A percentile compares a stretch with the other conserved stretches of the same genome.
phyloP scores from a whole-genome alignment of 2,888 invertebrate species.

The Diplolepis rosae region DNA sequence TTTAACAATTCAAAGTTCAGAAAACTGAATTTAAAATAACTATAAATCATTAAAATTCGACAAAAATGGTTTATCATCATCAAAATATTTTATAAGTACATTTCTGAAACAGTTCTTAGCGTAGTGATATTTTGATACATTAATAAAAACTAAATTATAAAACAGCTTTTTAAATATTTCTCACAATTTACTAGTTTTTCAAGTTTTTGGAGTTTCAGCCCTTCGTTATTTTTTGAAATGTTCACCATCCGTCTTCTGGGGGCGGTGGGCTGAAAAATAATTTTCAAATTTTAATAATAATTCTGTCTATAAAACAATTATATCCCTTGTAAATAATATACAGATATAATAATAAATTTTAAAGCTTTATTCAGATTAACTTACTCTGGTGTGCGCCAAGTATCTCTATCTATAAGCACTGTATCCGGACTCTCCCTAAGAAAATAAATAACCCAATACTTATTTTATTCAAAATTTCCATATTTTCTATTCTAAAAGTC shows the following conservation, averaged over 20 bases:
- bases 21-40: too few relatives aligned
- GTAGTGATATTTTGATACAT: constrained; percentile 1
- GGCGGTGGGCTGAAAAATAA: constrained; percentile 62
- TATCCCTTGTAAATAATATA: too few relatives aligned
- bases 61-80: too few relatives aligned
- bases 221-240: too few relatives aligned
- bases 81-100: too few relatives aligned
- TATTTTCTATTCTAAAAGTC: constrained; percentile 34
- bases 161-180: neutral
- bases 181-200: neutral
- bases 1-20: too few relatives aligned
- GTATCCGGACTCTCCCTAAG: constrained; percentile 65
- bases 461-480: constrained; percentile 26
- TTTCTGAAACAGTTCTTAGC: neutral
- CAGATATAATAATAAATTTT: too few relatives aligned
- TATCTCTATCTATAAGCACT: constrained; percentile 60
- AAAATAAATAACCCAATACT: neutral
- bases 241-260: constrained; percentile 63
- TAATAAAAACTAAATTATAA: constrained; percentile 5
- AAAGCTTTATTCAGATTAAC: constrained; percentile 44
- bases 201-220: neutral
- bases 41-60: too few relatives aligned
- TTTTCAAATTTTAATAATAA: constrained; percentile 1
- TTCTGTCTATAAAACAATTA: constrained; percentile 14
- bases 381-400: constrained; percentile 68